These are phyloP conservation scores for Siniperca undulata DNA, from an alignment of 2,797 vertebrate genomes.

Conservation along the genomic window DNA sequence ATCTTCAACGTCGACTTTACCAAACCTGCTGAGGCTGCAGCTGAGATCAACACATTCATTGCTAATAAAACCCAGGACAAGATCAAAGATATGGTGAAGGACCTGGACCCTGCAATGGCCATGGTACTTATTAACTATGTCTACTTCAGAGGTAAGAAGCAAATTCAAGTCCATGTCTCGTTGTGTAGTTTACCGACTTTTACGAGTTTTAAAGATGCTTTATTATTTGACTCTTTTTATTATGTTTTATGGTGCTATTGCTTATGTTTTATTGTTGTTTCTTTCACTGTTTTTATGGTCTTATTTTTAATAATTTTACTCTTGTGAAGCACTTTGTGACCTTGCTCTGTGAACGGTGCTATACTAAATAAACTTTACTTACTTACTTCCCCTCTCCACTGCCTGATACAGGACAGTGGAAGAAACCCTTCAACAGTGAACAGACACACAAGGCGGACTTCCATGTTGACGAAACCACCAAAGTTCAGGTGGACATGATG, in stretches of 20 bases:
- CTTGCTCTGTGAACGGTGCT: too few species aligned
- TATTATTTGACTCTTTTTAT: too few species aligned
- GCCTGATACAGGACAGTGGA: slow-evolving; percentile 82
- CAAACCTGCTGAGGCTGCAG: slow-evolving; percentile 70
- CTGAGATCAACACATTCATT: slow-evolving; percentile 87
- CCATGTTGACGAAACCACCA: slow-evolving; percentile 75
- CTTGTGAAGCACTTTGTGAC: too few species aligned
- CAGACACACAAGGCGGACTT: slow-evolving; percentile 84
- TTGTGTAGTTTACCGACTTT: too few species aligned
- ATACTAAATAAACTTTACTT: too few species aligned
- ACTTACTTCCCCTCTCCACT: too few species aligned
- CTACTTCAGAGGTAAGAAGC: slow-evolving; percentile 88
- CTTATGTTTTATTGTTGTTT: too few species aligned
- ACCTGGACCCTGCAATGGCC: slow-evolving; percentile 79
- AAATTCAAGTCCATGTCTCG: not conserved
- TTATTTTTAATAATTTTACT: too few species aligned
- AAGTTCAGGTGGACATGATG: slow-evolving; percentile 90
- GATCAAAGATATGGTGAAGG: slow-evolving; percentile 85
- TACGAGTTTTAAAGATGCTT: not conserved
- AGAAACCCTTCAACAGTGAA: slow-evolving; percentile 84
- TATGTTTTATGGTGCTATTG: too few species aligned
- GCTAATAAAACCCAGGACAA: slow-evolving; percentile 86
- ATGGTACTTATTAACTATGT: slow-evolving; percentile 89
- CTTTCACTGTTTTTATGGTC: too few species aligned
- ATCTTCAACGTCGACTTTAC: slow-evolving; percentile 82